Percentiles rank a stretch among this genome's conserved stretches.
phyloP scores from a whole-genome alignment of 1,140 invertebrate species.

The Drosophila obscura region DNA sequence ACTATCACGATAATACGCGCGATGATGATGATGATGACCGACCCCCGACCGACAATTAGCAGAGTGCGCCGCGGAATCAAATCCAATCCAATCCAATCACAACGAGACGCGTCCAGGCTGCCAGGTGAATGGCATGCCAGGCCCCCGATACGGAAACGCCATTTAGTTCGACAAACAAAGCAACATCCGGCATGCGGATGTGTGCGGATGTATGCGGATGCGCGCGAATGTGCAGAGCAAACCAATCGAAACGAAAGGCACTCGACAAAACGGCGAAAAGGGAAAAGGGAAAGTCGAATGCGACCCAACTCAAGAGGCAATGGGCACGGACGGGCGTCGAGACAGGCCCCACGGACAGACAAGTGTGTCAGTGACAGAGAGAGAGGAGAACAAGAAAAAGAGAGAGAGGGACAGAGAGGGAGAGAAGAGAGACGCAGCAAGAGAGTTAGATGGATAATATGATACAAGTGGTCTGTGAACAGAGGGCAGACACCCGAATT shows the following conservation, averaged over 20 bases:
- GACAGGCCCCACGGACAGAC: slow-evolving; percentile 59
- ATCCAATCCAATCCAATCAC: slow-evolving; percentile 69
- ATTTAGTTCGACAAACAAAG: slow-evolving; percentile 59
- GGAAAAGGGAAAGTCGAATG: slow-evolving; percentile 33
- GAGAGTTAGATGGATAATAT: too few relatives aligned
- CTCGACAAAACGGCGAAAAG: slow-evolving; percentile 1
- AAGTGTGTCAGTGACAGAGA: slow-evolving; percentile 16
- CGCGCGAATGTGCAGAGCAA: slow-evolving; percentile 9
- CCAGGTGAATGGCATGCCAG: slow-evolving; percentile 11
- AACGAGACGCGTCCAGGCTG: slow-evolving; percentile 34
- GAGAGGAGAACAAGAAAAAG: slow-evolving; percentile 15
- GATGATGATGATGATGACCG: slow-evolving; percentile 13
- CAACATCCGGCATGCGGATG: slow-evolving; percentile 50
- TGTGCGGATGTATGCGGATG: slow-evolving; percentile 10
- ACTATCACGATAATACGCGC: slow-evolving; percentile 1
- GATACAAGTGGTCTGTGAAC: too few relatives aligned
- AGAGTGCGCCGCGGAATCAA: slow-evolving; percentile 39
- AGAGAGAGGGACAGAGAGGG: background rate
- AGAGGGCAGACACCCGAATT: too few relatives aligned
- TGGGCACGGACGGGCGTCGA: slow-evolving; percentile 60
- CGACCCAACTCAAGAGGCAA: slow-evolving; percentile 65
- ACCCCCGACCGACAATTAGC: background rate
- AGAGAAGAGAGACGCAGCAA: background rate
- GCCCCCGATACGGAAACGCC: slow-evolving; percentile 29
- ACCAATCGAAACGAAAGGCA: slow-evolving; percentile 56